Evolutionary conservation across 2,797 vertebrate species (phyloP), one percentile per base, ranked within the genome.

Genomic region (Poecilia gillii): DNA sequence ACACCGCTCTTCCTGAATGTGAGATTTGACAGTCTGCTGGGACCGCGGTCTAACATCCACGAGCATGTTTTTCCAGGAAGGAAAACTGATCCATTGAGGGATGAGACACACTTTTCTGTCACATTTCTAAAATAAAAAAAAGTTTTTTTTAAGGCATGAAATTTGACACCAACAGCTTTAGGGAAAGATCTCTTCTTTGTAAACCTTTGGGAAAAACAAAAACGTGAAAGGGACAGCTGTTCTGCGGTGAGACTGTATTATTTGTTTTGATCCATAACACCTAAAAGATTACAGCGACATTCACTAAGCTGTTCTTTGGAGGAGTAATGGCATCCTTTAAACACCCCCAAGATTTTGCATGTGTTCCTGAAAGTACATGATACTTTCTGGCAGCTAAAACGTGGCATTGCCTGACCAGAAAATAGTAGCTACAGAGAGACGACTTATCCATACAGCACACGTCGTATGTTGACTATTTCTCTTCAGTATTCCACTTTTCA

Each of bases 221-320:
- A 86, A 80, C 81, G 43, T 80, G 81, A 82, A 75, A 78, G 79
- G 57, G 84, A 87, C 77, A 76, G 79, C 71, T n/a, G 39, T 62
- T 78, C 81, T 41, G 74, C 73, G 79, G 81, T 78, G 84, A 83
- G 88, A 89, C 79, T 93, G 81, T 90, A 87, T 91, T 92, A 93
- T 92, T 92, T 90, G 92, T 93, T 92, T 87, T 87, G 86, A 81
- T 82, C 88, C 59, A 31, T 87, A 90, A 91, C 85, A 93, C 84
- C 88, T 83, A 88, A 92, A 88, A 89, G 91, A 93, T 93, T 90
- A 68, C n/a, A 68, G 39, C 7, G 90, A 82, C 78, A 77, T 85
- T 81, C 87, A 85, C 85, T 87, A 91, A 84, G 87, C 90, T 93
- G 91, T 81, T 49, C 55, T 68, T 14, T 46, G 31, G 18, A 72